These are phyloP conservation scores for Hiodon alosoides DNA, from an alignment of 2,113 vertebrate species.

Conservation along the genomic window DNA sequence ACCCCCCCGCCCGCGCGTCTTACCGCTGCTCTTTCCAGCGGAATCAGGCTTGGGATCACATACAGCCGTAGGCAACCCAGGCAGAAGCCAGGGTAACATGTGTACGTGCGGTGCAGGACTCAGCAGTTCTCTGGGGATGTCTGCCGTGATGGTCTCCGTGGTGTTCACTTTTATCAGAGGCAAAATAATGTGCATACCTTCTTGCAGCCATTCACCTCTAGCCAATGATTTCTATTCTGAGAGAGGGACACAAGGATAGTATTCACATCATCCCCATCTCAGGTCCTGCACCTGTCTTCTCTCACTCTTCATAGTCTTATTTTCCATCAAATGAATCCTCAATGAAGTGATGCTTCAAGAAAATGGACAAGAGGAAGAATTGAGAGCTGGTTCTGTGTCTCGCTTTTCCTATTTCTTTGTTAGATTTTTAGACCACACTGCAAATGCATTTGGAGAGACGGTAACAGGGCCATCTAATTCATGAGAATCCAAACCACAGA, in stretches of 20 bases:
- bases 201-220: not conserved
- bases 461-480: not conserved
- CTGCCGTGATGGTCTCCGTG: not conserved
- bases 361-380: no score
- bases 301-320: no score
- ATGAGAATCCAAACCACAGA: conserved; percentile 16
- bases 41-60: not conserved
- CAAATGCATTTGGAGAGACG: conserved; percentile 7
- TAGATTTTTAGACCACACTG: not conserved
- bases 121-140: not conserved
- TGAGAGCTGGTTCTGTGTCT: no score
- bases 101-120: no score
- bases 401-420: not conserved
- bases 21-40: not conserved
- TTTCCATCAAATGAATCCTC: no score
- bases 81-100: not conserved
- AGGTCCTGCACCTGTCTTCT: not conserved
- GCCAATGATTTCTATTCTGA: not conserved
- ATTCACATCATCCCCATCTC: no score
- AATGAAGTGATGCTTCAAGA: no score
- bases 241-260: not conserved
- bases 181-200: not conserved
- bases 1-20: not conserved
- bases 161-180: not conserved
- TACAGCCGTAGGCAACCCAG: not conserved